These are phyloP conservation scores for Austrolebias charrua DNA, from an alignment of 2,797 vertebrate genomes.

Conservation along the genomic window DNA sequence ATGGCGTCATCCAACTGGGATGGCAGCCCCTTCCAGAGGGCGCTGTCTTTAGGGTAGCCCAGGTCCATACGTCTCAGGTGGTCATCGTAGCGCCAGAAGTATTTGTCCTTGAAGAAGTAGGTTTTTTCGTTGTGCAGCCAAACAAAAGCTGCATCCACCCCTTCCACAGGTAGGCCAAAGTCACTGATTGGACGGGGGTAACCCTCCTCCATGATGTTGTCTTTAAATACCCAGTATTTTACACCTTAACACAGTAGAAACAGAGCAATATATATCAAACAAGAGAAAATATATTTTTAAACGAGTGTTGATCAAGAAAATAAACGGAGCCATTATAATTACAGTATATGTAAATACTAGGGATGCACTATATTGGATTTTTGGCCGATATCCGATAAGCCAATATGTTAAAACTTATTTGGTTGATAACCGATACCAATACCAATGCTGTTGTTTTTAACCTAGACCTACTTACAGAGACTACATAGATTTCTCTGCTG, in stretches of 20 bases:
- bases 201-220: constrained; percentile 94
- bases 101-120: constrained; percentile 94
- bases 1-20: constrained; percentile 89
- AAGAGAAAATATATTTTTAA: not conserved
- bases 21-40: constrained; percentile 91
- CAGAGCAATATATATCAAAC: not conserved
- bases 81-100: constrained; percentile 94
- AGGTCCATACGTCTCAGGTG: constrained; percentile 87
- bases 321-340: too few species aligned
- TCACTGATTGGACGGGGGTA: constrained; percentile 92
- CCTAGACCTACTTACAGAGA: too few species aligned
- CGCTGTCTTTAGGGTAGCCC: constrained; percentile 89
- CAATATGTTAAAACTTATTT: too few species aligned
- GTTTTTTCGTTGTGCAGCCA: constrained; percentile 96
- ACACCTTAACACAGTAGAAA: constrained; percentile 68
- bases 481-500: too few species aligned
- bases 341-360: too few species aligned
- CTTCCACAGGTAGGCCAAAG: constrained; percentile 88
- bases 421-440: too few species aligned
- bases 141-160: constrained; percentile 90
- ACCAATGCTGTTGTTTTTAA: too few species aligned
- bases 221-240: constrained; percentile 97
- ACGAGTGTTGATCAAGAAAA: not conserved
- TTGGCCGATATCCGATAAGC: too few species aligned
- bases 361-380: too few species aligned